Conservation (phyloP, 2,797 vertebrate genomes). For the Falco columbarius region DNA sequence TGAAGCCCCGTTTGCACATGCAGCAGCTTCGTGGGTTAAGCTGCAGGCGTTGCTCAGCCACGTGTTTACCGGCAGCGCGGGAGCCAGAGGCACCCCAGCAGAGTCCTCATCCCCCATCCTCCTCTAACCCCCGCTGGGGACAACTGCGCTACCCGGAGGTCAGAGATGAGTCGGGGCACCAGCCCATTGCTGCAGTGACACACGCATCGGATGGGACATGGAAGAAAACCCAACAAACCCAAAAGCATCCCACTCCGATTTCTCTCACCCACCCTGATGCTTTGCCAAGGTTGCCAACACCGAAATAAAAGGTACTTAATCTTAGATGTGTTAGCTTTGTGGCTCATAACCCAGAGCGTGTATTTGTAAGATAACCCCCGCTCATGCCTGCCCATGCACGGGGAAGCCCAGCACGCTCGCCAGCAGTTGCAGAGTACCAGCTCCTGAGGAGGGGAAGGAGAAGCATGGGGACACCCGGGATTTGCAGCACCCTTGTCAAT, state of each 20-base stretch:
- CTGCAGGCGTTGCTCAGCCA: not conserved
- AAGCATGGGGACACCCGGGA: not conserved
- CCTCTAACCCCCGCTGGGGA: not conserved
- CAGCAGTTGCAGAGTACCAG: accelerated
- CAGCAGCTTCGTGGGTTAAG: not conserved
- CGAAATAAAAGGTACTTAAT: not conserved
- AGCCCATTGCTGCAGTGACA: not conserved
- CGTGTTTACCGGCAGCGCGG: accelerated
- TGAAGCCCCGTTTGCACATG: accelerated
- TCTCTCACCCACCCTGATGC: not conserved
- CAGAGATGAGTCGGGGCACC: not conserved
- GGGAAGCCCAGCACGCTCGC: not conserved
- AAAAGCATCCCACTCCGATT: not conserved
- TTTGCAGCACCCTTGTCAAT: not conserved
- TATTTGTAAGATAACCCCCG: not conserved
- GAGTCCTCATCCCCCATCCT: accelerated
- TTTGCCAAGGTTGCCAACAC: not conserved
- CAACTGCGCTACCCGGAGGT: accelerated
- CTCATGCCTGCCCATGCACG: not conserved
- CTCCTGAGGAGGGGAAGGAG: not conserved
- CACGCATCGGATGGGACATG: accelerated
- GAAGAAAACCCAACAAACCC: not conserved
- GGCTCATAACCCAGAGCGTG: not conserved
- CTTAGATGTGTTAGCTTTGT: accelerated
- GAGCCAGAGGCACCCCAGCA: not conserved